phyloP scores from a whole-genome alignment of 2,113 vertebrate species.

The Tupaia chinensis region DNA sequence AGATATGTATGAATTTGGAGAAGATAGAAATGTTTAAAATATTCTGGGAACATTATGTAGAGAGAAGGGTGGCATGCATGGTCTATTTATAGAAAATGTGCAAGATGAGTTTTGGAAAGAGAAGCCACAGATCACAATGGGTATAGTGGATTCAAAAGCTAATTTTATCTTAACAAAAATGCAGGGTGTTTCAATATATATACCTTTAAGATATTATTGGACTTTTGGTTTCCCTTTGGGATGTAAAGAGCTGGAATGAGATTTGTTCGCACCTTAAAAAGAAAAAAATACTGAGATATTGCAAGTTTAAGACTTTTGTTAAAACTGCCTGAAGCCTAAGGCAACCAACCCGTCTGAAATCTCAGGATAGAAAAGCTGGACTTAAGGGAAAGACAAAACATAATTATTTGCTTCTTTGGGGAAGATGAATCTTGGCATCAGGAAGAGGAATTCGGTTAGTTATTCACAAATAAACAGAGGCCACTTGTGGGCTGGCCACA shows the following conservation, averaged over 20 bases:
- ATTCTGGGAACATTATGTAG: neutral
- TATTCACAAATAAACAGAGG: neutral
- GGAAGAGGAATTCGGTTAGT: neutral
- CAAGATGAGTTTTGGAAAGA: neutral
- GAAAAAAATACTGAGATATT: neutral
- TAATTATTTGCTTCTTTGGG: neutral
- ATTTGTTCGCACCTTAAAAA: neutral
- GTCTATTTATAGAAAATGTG: neutral
- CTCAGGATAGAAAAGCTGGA: neutral
- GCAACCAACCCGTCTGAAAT: neutral
- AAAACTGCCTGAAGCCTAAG: neutral
- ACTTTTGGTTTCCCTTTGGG: neutral
- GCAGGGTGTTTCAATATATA: neutral
- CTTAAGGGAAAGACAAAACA: neutral
- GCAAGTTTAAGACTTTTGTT: neutral
- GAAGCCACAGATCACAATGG: neutral
- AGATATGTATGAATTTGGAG: neutral
- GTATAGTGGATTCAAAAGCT: neutral
- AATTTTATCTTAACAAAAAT: neutral
- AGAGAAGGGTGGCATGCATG: neutral
- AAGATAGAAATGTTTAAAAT: neutral
- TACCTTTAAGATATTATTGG: neutral
- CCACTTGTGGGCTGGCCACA: neutral
- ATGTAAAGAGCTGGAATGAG: neutral
- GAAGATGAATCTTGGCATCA: neutral